Conservation (phyloP, 2,888 invertebrate genomes). For the Dryococelus australis region DNA sequence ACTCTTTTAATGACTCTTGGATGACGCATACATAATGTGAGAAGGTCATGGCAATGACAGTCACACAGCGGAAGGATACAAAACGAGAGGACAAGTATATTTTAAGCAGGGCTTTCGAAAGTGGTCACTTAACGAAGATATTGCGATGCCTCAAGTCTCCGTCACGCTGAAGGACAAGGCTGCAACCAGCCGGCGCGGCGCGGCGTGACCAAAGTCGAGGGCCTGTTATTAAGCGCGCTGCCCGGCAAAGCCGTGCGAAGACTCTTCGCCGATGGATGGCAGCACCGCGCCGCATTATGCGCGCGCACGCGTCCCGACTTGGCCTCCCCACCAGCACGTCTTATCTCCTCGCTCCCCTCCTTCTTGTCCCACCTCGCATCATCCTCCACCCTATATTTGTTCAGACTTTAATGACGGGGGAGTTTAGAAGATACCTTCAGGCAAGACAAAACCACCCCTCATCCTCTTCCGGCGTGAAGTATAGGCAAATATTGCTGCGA, state of each 20-base stretch:
- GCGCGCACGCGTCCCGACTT: not conserved
- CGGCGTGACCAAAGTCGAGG: not conserved
- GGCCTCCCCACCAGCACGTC: not conserved
- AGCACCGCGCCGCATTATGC: not conserved
- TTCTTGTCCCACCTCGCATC: not conserved
- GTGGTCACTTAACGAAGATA: too few relatives aligned
- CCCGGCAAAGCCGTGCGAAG: not conserved
- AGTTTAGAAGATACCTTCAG: constrained; percentile 7
- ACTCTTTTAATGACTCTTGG: too few relatives aligned
- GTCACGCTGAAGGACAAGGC: too few relatives aligned
- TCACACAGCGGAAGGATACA: too few relatives aligned
- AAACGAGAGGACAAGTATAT: too few relatives aligned
- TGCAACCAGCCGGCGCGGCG: too few relatives aligned
- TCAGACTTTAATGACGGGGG: constrained; percentile 1
- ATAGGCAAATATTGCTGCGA: not conserved
- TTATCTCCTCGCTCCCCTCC: not conserved
- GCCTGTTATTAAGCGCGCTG: not conserved
- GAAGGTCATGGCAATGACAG: too few relatives aligned
- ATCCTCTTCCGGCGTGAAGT: not conserved
- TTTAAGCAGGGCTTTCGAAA: too few relatives aligned
- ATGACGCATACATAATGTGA: too few relatives aligned
- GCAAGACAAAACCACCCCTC: not conserved
- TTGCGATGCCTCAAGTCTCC: too few relatives aligned
- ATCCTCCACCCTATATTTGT: not conserved
- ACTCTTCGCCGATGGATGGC: not conserved